Evolutionary conservation across 2,113 vertebrate genomes (phyloP), one percentile per base, ranked within the genome.

Genomic region (Condylura cristata): DNA sequence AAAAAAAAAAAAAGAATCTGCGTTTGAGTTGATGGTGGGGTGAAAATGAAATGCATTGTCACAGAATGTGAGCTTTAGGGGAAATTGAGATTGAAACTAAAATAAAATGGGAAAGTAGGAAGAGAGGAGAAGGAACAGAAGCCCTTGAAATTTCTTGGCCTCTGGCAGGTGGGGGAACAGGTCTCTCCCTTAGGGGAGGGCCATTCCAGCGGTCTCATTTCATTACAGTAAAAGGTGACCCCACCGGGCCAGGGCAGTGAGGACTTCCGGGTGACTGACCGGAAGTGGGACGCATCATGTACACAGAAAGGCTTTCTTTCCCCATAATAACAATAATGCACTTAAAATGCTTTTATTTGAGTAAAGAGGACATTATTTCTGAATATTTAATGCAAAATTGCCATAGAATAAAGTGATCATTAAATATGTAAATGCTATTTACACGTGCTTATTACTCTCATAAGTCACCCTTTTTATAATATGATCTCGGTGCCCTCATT

Each of bases 361-460:
- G 94, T 75, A 97, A 96, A 76, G 97, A 95, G 97, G 97, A 94
- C 0, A 60, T 90, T 95, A 89, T 93, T 94, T 97, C 53, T 97
- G 95, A 97, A 96, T 97, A 97, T 96, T 98, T 97, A 97, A 97
- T 97, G 95, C 11, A 91, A 96, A 98, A 97, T 80, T 95, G 90
- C 89, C 93, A 93, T 72, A 1, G 44, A 97, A 96, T 97, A 96
- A 97, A 98, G 95, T 66, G 79, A 91, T 96, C 89, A 89, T 97
- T 97, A 97, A 84, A 95, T 93, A 89, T 97, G 96, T 97, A 96
- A 97, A 94, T 97, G 97, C 96, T 96, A 96, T 92, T 94, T 96
- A 90, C 96, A 96, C 14, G 4, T 48, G 58, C 90, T 96, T 93
- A 95, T 96, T 96, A 93, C 76, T 48, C 74, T 82, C 24, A 89